Evolutionary conservation across 2,113 vertebrate species (phyloP), one percentile per base, ranked within the genome.

Genomic region (Hystrix brachyura): DNA sequence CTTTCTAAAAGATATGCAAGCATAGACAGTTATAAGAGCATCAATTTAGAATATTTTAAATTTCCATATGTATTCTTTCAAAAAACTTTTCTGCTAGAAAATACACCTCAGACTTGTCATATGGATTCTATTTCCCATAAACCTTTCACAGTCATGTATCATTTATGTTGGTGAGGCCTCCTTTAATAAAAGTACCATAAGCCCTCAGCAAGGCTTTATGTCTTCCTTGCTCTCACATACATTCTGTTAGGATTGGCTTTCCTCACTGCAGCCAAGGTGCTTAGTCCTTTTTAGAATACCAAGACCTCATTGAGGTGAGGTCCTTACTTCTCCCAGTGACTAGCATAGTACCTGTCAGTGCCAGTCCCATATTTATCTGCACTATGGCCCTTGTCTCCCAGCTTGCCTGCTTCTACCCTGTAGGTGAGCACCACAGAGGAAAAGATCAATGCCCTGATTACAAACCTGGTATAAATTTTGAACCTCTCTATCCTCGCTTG

Each of bases 81-180:
- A 89, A 91, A 91, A 80, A 38, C 15, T 94, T 71, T 90, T 81
- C 57, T 94, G 29, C 34, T 59, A 78, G 65, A 53, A 95, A 89
- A 71, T 21, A 43, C 10, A 51, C 2, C 60, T 46, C 5, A 76
- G 53, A 10, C 8, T 69, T 46, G 46, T 51, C 64, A n/a, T 46
- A 19, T 64, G 46, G 19, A 5, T 60, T n/a, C 27, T 76, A 32
- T 17, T 55, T 10, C 19, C 32, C 53, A 59, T 80, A 51, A 88
- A 19, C 4, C 53, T 51, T 82, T 76, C 29, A 34, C 46, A 92
- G 64, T 89, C 9, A 84, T 10, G 21, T 55, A 48, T 59, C 38
- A 59, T 62, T 29, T 3, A 29, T 72, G 1, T n/a, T 25, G 46
- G 71, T 65, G 46, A 76, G 74, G 55, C 7, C 51, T 81, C 60